Base-by-base conservation (phyloP, 30 jellyfish, hydroid and myxozoan species). In the Nemopilema nomurai region DNA sequence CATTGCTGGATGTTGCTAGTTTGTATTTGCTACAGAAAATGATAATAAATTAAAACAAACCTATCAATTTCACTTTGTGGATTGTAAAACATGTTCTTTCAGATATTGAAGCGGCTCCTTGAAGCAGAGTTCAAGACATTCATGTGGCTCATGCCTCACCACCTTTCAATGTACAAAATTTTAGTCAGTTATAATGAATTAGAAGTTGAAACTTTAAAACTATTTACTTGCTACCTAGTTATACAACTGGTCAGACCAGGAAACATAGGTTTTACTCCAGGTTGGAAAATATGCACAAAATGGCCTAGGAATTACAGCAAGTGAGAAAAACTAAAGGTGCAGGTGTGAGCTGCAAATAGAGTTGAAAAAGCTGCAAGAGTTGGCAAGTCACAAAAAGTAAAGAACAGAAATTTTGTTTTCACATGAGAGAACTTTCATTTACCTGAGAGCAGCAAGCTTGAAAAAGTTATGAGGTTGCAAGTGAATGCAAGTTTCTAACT, bases 101-200 rank as follows among this genome's bases (percentile, higher is more conserved):
- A 76, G 86, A 76, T 76, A 76, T 76, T 76, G 86, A 76, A 76
- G 86, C 86, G 49, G 86, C 86, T 76, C 86, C 50, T 50, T 76
- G 86, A 76, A 50, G 86, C 50, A 76, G 86, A 50, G 86, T 76
- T 50, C 86, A 76, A 76, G 86, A 49, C 86, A 74, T 76, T 76
- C 86, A 76, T 76, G 86, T 76, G 50, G 50, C 86, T 76, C 74
- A 76, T 71, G 86, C 86, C 86, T n/a, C n/a, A 76, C 86, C 74
- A 76, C 41, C 86, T 50, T 51, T 50, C 74, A 41, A 76, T 76
- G 74, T 76, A 76, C 86, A 76, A 76, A 76, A 76, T 18, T 74
- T 51, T 76, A 18, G 51, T 76, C 86, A 76, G 86, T 76, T 76
- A 50, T 33, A 33, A 50, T 27, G 30, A 76, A 76, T 76, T 51